Evolutionary conservation across 2,797 vertebrate genomes (phyloP).

Genomic region (Amazona ochrocephala): DNA sequence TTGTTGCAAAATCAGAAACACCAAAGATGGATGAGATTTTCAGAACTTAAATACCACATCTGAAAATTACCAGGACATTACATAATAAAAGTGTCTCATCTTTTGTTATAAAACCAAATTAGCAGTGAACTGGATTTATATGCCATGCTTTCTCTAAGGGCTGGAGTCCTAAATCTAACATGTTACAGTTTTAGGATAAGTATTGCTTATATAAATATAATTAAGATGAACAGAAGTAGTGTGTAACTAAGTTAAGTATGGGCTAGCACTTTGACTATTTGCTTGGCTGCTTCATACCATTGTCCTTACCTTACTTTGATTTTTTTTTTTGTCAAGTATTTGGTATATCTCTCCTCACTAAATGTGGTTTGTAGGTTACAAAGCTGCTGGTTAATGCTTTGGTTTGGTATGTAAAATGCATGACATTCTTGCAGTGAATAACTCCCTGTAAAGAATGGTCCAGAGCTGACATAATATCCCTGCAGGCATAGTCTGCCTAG

Average conservation of each 20-base stretch:
- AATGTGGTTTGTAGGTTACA: neutral
- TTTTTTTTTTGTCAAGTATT: neutral
- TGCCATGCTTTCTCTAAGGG: neutral
- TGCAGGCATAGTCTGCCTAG: neutral
- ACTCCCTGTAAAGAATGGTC: neutral
- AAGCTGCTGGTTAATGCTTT: neutral
- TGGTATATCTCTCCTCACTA: neutral
- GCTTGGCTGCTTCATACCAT: neutral
- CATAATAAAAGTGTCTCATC: neutral
- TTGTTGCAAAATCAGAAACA: neutral
- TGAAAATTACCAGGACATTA: neutral
- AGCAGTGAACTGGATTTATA: neutral
- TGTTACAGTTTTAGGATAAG: neutral
- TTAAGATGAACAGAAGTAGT: neutral
- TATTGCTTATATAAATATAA: neutral
- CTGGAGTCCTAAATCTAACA: neutral
- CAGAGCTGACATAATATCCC: neutral
- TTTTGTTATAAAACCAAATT: neutral
- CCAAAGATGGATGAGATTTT: neutral
- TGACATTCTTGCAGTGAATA: neutral
- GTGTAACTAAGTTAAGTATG: neutral
- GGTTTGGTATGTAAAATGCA: neutral
- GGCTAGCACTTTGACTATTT: neutral
- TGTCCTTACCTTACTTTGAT: neutral
- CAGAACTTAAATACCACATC: neutral